Evolutionary conservation across 2,113 vertebrate genomes (phyloP).

Genomic region (Vulpes lagopus): DNA sequence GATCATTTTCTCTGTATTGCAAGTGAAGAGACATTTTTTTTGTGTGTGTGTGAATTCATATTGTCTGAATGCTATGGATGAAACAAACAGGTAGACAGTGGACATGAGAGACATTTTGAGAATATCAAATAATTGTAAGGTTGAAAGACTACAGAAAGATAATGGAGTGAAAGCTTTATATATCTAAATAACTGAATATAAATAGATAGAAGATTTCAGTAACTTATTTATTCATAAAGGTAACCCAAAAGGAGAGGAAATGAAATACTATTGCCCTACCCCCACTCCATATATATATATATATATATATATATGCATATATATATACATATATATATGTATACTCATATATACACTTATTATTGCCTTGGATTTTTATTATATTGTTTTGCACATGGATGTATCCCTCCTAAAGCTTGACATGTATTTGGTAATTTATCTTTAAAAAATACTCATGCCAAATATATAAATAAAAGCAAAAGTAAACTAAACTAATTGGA

Average conservation of each 20-base stretch:
- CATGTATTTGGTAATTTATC: neutral
- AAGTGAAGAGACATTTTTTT: neutral
- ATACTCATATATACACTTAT: neutral
- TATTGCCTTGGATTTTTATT: neutral
- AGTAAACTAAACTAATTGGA: neutral
- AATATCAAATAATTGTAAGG: neutral
- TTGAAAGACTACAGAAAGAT: neutral
- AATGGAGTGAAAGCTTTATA: neutral
- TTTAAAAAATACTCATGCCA: neutral
- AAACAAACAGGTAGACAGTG: neutral
- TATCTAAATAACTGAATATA: neutral
- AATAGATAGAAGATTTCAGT: neutral
- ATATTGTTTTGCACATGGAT: neutral
- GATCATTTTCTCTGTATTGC: neutral
- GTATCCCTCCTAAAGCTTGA: neutral
- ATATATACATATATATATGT: too few relatives aligned
- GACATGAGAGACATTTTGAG: neutral
- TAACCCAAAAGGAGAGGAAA: neutral
- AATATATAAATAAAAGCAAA: neutral
- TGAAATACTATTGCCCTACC: neutral
- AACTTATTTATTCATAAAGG: neutral
- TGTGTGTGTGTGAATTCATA: neutral
- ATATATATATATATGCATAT: too few relatives aligned
- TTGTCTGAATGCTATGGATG: neutral
- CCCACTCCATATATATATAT: neutral